Evolutionary conservation across 1,140 invertebrate species (phyloP).

Genomic region (Nixonia krombeini): DNA sequence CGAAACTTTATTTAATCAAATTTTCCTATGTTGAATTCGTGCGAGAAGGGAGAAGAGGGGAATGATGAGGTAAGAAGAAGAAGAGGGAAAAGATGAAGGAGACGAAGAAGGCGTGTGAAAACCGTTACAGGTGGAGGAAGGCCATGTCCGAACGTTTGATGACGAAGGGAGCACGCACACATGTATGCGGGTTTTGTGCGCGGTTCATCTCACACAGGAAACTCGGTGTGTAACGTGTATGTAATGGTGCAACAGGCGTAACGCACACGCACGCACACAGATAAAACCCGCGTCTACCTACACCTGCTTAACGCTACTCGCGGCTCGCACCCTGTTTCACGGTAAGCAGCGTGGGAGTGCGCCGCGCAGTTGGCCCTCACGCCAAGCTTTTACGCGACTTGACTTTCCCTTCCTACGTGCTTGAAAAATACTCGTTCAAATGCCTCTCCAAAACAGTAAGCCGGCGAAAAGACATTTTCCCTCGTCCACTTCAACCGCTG

Average conservation of each 20-base stretch:
- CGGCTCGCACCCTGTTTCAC: conserved; percentile 62
- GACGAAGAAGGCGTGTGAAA: conserved; percentile 47
- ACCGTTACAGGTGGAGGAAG: conserved; percentile 39
- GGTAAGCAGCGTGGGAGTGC: conserved; percentile 66
- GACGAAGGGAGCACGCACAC: conserved; percentile 2
- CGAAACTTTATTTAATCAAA: no score
- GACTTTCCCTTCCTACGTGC: conserved; percentile 31
- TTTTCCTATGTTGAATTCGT: not conserved
- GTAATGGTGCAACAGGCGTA: no score
- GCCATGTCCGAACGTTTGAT: not conserved
- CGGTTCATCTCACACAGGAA: conserved; percentile 8
- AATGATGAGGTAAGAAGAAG: no score
- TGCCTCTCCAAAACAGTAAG: not conserved
- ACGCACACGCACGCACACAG: conserved; percentile 15
- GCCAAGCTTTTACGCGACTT: conserved; percentile 40
- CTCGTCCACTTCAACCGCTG: no score
- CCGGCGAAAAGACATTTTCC: no score
- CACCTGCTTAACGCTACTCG: conserved; percentile 57
- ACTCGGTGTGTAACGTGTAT: conserved; percentile 1
- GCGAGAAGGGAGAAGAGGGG: conserved; percentile 2
- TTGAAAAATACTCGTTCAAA: not conserved
- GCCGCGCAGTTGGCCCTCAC: conserved; percentile 59
- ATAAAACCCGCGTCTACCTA: conserved; percentile 34
- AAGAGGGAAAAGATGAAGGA: conserved; percentile 8
- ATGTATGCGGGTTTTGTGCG: conserved; percentile 15